Evolutionary conservation across 2,888 invertebrate genomes (phyloP), one percentile per base, ranked within the genome.

Genomic region (Stegana nigrithorax): DNA sequence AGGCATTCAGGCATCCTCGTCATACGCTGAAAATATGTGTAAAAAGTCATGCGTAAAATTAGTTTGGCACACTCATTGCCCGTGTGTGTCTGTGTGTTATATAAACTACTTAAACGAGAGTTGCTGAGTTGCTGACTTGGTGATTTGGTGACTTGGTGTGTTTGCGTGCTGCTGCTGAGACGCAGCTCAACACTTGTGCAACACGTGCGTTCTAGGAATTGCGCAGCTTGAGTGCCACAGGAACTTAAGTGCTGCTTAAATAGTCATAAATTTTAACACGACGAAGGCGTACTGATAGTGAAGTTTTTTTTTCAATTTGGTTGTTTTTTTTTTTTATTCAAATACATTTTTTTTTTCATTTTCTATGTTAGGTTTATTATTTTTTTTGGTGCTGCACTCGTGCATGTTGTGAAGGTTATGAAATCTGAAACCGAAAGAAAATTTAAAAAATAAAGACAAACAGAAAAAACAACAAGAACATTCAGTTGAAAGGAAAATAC

Each of bases 11-110:
- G n/a, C n/a, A 32, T 32, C 10, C n/a, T 32, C 6, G 29, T 51
- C 27, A 51, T 8, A 51, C 17, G 29, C 14, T 27, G 29, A 67
- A 75, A 74, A 73, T 73, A 73, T 78, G 78, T 73, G 76, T 78
- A 72, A 76, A 75, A 78, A 75, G 74, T 78, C 75, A 75, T 78
- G 75, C 78, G 78, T 78, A 78, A 76, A 78, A 76, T 76, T 76
- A 78, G 76, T 74, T 78, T 73, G 21, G 47, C 74, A 67, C 47
- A 73, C 78, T 7, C 7, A 45, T 5, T 21, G 3, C 36, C 12
- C 14, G 19, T 17, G 7, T 10, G 29, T 7, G 29, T 7, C 23
- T 53, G 25, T 32, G 60, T 78, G 74, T 78, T 78, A 78, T 75
- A 78, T 73, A 25, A 59, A 47, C 25, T 21, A 45, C 45, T 45